Evolutionary conservation across 2,113 vertebrate species (phyloP).

Genomic region (Rafetus swinhoei): DNA sequence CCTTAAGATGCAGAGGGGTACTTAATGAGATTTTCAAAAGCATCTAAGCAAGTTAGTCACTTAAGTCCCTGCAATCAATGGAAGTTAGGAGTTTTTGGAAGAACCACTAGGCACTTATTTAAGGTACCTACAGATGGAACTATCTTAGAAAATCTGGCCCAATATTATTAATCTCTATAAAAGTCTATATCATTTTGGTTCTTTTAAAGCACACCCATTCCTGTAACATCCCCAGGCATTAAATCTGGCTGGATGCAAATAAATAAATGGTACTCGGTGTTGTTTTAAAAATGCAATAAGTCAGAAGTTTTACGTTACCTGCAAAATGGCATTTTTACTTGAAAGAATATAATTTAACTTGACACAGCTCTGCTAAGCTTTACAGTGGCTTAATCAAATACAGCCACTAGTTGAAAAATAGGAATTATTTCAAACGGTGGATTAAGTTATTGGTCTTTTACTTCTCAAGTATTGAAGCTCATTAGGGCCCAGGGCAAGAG

Average conservation of each 20-base stretch:
- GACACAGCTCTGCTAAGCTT: slow-evolving; percentile 50
- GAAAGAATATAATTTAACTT: slow-evolving; percentile 61
- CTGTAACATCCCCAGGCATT: background rate
- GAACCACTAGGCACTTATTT: background rate
- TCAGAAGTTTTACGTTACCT: background rate
- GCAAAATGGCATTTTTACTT: slow-evolving; percentile 49
- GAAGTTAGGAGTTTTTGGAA: background rate
- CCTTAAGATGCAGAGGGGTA: background rate
- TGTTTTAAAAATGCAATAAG: slow-evolving; percentile 40
- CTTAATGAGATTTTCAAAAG: background rate
- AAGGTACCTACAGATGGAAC: background rate
- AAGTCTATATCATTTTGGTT: slow-evolving; percentile 26
- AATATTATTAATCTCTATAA: slow-evolving; percentile 12
- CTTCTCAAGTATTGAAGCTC: slow-evolving; percentile 57
- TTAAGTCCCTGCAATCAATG: background rate
- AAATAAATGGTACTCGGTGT: slow-evolving; percentile 50
- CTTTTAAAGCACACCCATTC: slow-evolving; percentile 17
- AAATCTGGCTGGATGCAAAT: slow-evolving; percentile 34
- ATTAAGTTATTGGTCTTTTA: slow-evolving; percentile 71
- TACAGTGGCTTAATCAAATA: slow-evolving; percentile 68
- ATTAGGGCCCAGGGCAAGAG: slow-evolving; percentile 44
- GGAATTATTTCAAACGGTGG: slow-evolving; percentile 58
- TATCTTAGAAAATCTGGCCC: background rate
- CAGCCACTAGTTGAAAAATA: slow-evolving; percentile 58
- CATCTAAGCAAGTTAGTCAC: background rate